Base-by-base conservation (phyloP, 2,113 vertebrate genomes). In the Gambusia affinis region DNA sequence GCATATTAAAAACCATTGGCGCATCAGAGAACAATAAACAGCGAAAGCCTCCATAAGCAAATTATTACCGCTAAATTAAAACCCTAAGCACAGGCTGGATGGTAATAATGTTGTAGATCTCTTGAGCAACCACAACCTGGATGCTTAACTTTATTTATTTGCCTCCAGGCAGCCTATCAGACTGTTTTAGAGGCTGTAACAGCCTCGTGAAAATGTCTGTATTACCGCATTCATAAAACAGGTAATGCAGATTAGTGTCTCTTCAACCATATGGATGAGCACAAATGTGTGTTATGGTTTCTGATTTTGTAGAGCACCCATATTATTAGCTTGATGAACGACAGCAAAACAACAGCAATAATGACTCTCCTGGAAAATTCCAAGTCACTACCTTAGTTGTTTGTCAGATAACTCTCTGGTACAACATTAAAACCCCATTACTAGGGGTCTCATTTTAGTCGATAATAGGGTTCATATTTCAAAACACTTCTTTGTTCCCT, bases 51-150 rank as follows among this genome's bases (percentile, higher is more conserved):
- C 94, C 94, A 95, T 94, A 95, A 95, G 95, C 96, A 97, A 97
- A 98, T 98, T 96, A 98, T 97, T 96, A 95, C 95, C 93, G 96
- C 95, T 96, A 97, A 97, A 98, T 99, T 97, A 99, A 97, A 94
- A 96, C 95, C 93, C 94, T 35, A 64, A 89, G 88, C 79, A 79
- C 78, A 39, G 62, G 65, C 86, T 82, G 71, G 88, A 91, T 73
- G 87, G 88, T 91, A 88, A 93, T 93, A 89, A 92, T 90, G 90
- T 86, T 82, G 84, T 76, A 83, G 80, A 89, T 91, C 89, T 90
- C 82, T 64, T 37, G 83, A 85, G 86, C 75, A 83, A 92, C 89
- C 92, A 85, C 86, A 91, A 90, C 84, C 85, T 83, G 76, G 78
- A 83, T 87, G 87, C 81, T 87, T 79, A 79, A 74, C 64, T 91